Conservation (phyloP, 2,113 vertebrate species). For the Rousettus leschenaultii region DNA sequence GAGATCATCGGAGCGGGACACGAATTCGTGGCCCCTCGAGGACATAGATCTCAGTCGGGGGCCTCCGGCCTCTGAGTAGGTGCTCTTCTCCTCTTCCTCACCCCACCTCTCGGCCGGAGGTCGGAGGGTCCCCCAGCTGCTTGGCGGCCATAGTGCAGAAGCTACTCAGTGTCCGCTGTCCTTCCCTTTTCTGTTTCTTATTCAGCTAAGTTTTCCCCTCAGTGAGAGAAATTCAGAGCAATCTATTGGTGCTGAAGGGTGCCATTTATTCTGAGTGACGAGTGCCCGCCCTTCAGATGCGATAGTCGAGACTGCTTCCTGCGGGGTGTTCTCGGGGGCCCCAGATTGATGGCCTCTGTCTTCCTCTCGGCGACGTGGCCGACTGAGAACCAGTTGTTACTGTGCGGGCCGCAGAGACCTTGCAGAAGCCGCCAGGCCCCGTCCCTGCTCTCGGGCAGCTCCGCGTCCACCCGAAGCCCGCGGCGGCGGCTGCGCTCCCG, state of each 20-base stretch:
- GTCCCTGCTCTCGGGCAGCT: neutral
- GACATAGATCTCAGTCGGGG: neutral
- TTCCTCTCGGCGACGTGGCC: neutral
- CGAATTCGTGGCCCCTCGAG: neutral
- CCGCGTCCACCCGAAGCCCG: too few relatives aligned
- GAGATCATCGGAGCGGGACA: neutral
- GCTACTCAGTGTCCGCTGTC: neutral
- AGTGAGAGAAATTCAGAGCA: neutral
- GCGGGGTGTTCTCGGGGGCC: neutral
- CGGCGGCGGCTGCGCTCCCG: neutral
- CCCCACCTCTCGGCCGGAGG: neutral
- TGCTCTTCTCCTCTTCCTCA: neutral
- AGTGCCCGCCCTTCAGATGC: accelerated
- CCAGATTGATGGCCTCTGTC: neutral
- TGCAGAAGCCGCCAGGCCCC: neutral
- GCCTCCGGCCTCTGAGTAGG: too few relatives aligned
- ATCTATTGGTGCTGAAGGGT: neutral
- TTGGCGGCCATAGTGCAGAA: neutral
- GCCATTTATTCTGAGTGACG: neutral
- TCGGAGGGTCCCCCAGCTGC: neutral
- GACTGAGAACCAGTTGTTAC: neutral
- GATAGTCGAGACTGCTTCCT: neutral
- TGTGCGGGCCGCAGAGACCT: neutral
- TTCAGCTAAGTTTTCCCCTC: neutral
- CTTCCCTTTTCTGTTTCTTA: neutral